Conservation (phyloP, 2,888 invertebrate species). For the Platycheirus albimanus region DNA sequence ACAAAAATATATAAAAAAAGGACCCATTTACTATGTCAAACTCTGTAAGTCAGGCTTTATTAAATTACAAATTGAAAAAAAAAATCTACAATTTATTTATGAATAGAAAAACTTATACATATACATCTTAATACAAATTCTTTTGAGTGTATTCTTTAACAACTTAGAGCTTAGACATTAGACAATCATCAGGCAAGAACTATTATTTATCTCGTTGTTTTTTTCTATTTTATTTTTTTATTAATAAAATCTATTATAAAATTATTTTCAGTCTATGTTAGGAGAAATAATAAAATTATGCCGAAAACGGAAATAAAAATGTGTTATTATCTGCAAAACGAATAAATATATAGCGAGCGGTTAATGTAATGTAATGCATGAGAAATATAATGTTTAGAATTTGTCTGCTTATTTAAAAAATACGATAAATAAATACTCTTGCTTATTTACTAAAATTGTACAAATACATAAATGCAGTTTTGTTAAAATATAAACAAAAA, state of each 20-base stretch:
- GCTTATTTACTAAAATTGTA: conserved; percentile 61
- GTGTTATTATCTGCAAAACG: conserved; percentile 14
- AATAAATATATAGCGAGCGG: conserved; percentile 41
- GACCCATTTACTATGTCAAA: conserved; percentile 10
- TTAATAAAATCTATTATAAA: conserved; percentile 44
- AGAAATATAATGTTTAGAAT: conserved; percentile 28
- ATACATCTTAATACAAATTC: conserved; percentile 47
- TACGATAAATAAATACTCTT: conserved; percentile 68
- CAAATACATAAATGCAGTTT: conserved; percentile 47
- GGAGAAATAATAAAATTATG: conserved; percentile 42
- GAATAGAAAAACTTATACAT: conserved; percentile 45
- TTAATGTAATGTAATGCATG: conserved; percentile 32
- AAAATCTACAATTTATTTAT: conserved; percentile 53
- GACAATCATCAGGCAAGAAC: no score
- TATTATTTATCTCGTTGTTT: no score
- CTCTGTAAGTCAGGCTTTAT: conserved; percentile 62
- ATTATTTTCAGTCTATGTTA: conserved; percentile 67
- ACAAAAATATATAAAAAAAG: no score
- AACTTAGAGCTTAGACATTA: no score
- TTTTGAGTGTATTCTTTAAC: conserved; percentile 34
- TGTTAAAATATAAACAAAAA: conserved; percentile 40
- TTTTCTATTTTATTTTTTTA: no score
- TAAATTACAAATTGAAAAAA: conserved; percentile 43
- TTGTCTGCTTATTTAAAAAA: conserved; percentile 52
- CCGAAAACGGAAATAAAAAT: conserved; percentile 16